Evolutionary conservation across 2,113 vertebrate species (phyloP), one percentile per base, ranked within the genome.

Genomic region (Percopsis transmontana): DNA sequence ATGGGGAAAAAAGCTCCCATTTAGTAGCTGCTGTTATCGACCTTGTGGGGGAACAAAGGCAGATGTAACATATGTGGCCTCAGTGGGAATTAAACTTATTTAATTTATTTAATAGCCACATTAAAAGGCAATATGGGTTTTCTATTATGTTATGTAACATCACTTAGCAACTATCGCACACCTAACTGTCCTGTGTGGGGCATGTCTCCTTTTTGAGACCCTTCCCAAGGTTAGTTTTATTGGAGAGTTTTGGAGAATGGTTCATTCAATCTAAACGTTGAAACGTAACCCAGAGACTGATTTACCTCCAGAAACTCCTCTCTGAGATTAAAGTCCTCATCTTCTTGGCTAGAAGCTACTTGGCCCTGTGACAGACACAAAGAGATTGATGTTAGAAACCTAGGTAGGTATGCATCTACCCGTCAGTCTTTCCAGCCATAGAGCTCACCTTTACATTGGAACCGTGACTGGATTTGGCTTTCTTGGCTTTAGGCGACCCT

Each of bases 401-500:
- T 42, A 5, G 18, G 2, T 18, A 16, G 18, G 23, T 33, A 23
- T 41, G 5, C 20, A 23, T 16, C 57, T 40, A 42, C 12, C 33
- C 5, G 14, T 10, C 40, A 10, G 13, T 79, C 27, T 74, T 18
- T 57, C n/a, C n/a, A 55, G 21, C 51, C 6, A 18, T 2, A 40
- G 16, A 18, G 1, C 27, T 59, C 79, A 93, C 92, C 89, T 91
- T 90, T 33, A 55, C 60, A 57, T 15, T 56, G 0, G 67, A 67
- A 24, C 91, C 81, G 70, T 84, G 83, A 72, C 90, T 94, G 27
- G 93, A 91, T 91, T 95, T 96, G 18, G 89, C 92, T 82, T 97
- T 99, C 86, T 99, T 99, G 69, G 97, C 95, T 91, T 94, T 91
- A 40, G 97, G 97, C 16, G 97, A 96, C 40, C 96, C 94, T 41